phyloP scores from a whole-genome alignment of 2,113 vertebrate species.

The Diglossa brunneiventris region DNA sequence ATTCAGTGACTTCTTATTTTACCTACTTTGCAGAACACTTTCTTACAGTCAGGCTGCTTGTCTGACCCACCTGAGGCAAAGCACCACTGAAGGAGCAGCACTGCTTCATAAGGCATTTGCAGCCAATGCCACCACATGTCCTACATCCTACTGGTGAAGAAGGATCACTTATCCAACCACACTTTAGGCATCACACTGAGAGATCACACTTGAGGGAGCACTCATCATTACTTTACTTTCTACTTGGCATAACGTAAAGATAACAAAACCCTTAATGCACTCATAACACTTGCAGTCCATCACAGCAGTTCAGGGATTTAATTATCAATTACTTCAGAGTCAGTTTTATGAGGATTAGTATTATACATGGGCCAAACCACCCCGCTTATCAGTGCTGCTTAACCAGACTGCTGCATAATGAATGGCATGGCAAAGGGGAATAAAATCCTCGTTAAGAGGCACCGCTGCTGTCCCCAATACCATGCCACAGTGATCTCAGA shows the following conservation, averaged over 20 bases:
- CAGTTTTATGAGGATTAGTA: slow-evolving; percentile 1
- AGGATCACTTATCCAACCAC: background rate
- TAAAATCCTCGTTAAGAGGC: slow-evolving; percentile 33
- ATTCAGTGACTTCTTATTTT: background rate
- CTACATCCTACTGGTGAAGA: background rate
- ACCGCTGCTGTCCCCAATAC: background rate
- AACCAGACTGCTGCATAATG: background rate
- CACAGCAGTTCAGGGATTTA: background rate
- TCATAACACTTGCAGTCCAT: background rate
- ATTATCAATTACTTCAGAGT: slow-evolving; percentile 21
- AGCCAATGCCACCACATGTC: background rate
- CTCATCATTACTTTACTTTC: background rate
- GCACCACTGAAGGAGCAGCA: background rate
- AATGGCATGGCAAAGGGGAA: background rate
- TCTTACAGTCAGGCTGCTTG: background rate
- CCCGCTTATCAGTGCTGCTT: slow-evolving; percentile 31
- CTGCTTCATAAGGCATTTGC: background rate
- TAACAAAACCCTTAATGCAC: background rate
- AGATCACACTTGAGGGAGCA: background rate
- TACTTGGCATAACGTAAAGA: background rate
- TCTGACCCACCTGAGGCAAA: background rate
- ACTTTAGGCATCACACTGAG: background rate
- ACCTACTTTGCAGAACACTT: background rate
- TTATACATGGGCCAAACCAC: background rate
- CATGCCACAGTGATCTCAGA: background rate